Base-by-base conservation (phyloP, 2,113 vertebrate species). In the Sula dactylatra region DNA sequence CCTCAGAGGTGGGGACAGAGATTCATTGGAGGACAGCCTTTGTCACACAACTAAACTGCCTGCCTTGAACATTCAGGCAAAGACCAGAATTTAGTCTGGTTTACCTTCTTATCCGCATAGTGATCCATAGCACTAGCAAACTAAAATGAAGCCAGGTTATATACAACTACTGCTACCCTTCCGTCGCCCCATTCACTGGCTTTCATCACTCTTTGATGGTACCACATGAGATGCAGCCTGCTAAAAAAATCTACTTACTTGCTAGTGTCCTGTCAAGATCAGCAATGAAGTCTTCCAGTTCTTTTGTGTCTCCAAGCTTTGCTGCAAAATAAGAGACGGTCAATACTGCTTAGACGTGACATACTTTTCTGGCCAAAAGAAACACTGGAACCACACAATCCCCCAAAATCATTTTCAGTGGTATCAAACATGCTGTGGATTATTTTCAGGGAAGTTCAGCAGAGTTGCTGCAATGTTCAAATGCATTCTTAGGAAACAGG, bases 231-330 rank as follows among this genome's bases (percentile, higher is more conserved):
- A 79, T 31, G 25, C 42, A 88, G 36, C 20, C 24, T 76, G 36
- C 26, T 54, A 45, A 45, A 47, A 47, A 47, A 20, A 47, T 58
- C 54, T 93, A 98, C 99, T 99, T 96, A 99, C 99, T 99, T 98
- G 99, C 99, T 98, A 99, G 98, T 70, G 99, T 99, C 96, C 98
- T 99, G 98, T 99, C 99, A 76, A 99, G 99, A 97, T 99, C 99
- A 36, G 99, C 99, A 94, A 99, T 99, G 97, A 99, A 99, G 94
- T 99, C 99, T 98, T 99, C 99, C 88, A 99, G 97, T 64, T 99
- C 99, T 96, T 99, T 99, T 10, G 99, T 99, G 98, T 99, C 99
- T 31, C 99, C 99, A 50, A 99, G 98, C 98, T 99, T 99, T 95
- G 99, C 99, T 99, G 98, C 52, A 97, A 97, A 95, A 81, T 7